Percentiles rank a stretch among this genome's conserved stretches.
phyloP scores from a whole-genome alignment of 2,888 invertebrate genomes.

The Cactoblastis cactorum region DNA sequence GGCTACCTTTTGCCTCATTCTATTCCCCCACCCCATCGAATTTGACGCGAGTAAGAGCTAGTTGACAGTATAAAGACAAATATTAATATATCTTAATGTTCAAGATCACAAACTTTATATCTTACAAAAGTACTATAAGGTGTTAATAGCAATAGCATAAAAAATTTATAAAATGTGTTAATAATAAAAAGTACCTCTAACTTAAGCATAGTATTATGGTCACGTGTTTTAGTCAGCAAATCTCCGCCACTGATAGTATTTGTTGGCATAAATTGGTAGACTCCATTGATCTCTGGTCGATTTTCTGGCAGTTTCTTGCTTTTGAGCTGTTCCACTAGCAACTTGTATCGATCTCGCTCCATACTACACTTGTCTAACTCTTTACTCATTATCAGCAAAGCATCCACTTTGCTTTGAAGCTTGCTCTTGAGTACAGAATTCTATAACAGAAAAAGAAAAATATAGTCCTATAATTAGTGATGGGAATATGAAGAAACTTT shows the following conservation, averaged over 20 bases:
- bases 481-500: too few species aligned
- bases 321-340: conserved; percentile 88
- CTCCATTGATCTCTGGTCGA: conserved; percentile 37
- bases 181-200: conserved; percentile 50
- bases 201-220: conserved; percentile 78
- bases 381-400: conserved; percentile 86
- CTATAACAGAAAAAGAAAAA: conserved; percentile 44
- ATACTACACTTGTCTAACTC: conserved; percentile 88
- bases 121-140: too few species aligned
- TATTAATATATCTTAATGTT: too few species aligned
- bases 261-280: conserved; percentile 53
- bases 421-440: conserved; percentile 84
- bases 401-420: conserved; percentile 90
- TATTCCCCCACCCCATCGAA: too few species aligned
- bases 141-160: too few species aligned
- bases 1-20: too few species aligned
- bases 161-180: too few species aligned
- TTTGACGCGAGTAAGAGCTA: too few species aligned
- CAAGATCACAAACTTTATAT: too few species aligned
- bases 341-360: conserved; percentile 89
- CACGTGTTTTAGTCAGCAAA: conserved; percentile 78
- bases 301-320: conserved; percentile 50
- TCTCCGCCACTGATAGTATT: conserved; percentile 77
- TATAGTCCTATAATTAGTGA: too few species aligned
- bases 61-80: too few species aligned